These are phyloP conservation scores for Malurus melanocephalus DNA, from an alignment of 2,113 vertebrate genomes.

Conservation along the genomic window DNA sequence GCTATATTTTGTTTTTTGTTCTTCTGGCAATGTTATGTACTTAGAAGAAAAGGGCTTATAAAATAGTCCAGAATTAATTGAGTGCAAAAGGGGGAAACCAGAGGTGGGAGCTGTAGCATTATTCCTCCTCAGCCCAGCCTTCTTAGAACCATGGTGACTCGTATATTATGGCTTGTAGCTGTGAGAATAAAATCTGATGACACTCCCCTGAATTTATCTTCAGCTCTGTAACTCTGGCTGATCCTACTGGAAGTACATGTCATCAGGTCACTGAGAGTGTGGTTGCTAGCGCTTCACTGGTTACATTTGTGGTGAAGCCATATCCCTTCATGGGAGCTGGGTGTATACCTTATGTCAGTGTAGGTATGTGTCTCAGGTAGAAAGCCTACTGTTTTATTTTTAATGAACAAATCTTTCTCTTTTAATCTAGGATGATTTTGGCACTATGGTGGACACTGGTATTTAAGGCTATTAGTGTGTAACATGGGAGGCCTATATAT, in stretches of 20 bases:
- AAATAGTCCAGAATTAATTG: not conserved
- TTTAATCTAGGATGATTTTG: not conserved
- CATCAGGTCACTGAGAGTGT: not conserved
- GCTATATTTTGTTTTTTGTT: not conserved
- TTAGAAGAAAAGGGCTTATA: not conserved
- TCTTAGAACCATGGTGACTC: not conserved
- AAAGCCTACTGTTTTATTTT: not conserved
- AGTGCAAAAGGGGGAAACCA: not conserved
- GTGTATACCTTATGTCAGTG: not conserved
- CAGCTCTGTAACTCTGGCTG: not conserved
- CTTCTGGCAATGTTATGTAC: not conserved
- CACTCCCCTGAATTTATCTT: not conserved
- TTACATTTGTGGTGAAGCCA: not conserved
- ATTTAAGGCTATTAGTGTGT: not conserved
- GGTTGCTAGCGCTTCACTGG: rapidly evolving
- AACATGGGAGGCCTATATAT: not conserved
- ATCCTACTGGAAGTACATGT: not conserved
- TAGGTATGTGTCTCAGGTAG: not conserved
- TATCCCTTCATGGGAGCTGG: not conserved
- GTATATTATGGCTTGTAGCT: not conserved
- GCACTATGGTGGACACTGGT: not conserved
- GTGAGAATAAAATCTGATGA: not conserved
- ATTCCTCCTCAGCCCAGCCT: not conserved
- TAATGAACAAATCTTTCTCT: not conserved
- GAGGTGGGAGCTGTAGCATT: not conserved